These are phyloP conservation scores for Carlito syrichta DNA, from an alignment of 2,113 vertebrate genomes.

Conservation along the genomic window DNA sequence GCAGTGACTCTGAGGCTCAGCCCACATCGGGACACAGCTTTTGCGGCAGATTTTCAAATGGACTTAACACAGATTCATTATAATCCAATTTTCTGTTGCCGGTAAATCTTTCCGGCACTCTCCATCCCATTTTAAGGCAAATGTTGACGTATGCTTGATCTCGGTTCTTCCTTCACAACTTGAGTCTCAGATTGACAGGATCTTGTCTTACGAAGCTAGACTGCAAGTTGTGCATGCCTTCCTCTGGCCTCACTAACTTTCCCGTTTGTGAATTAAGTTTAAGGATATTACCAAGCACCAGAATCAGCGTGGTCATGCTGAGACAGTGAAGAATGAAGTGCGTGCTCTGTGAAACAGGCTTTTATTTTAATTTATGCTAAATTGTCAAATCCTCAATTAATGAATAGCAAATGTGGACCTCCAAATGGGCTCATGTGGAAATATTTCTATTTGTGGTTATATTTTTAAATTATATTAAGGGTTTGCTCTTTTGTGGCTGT, in stretches of 20 bases:
- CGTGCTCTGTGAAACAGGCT: background rate
- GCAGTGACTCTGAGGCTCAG: background rate
- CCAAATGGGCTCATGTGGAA: background rate
- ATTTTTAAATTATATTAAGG: background rate
- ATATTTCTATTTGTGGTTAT: background rate
- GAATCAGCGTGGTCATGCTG: background rate
- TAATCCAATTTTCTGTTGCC: constrained; percentile 75
- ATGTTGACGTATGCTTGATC: constrained; percentile 71
- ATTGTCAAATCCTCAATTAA: constrained; percentile 62
- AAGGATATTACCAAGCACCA: constrained; percentile 9
- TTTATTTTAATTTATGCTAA: constrained; percentile 65
- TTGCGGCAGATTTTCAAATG: constrained; percentile 53
- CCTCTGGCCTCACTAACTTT: background rate
- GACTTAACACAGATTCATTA: constrained; percentile 66
- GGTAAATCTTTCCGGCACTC: constrained; percentile 77
- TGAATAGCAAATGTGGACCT: constrained; percentile 48
- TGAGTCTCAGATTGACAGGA: constrained; percentile 41
- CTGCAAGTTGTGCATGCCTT: background rate
- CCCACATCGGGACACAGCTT: background rate
- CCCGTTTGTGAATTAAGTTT: background rate
- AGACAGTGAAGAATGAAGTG: constrained; percentile 33
- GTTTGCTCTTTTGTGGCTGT: background rate
- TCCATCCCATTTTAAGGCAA: constrained; percentile 73
- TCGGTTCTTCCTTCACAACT: constrained; percentile 30
- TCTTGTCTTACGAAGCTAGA: constrained; percentile 38